phyloP scores from a whole-genome alignment of 1,140 invertebrate genomes.

The Drusus annulatus region DNA sequence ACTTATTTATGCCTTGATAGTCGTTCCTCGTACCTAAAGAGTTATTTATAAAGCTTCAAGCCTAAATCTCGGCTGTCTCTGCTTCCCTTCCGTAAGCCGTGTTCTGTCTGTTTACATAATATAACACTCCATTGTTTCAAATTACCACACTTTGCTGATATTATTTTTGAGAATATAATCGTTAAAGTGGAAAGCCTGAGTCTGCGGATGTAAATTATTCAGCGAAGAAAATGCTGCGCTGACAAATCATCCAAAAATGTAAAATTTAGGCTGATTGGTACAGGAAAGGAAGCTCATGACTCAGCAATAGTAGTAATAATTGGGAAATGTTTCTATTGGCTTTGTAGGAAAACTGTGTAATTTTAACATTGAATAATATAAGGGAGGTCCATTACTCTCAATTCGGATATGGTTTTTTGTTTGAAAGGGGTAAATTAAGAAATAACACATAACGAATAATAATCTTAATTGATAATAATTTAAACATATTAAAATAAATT shows the following conservation, averaged over 20 bases:
- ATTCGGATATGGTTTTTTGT: too few relatives aligned
- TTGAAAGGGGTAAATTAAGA: too few relatives aligned
- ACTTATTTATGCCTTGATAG: slow-evolving; percentile 27
- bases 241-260: too few relatives aligned
- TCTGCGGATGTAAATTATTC: slow-evolving; percentile 18
- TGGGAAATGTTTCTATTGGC: too few relatives aligned
- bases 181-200: slow-evolving; percentile 24
- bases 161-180: slow-evolving; percentile 42
- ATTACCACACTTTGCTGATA: slow-evolving; percentile 41
- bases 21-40: slow-evolving; percentile 8
- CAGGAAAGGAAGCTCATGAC: background rate
- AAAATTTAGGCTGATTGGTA: background rate
- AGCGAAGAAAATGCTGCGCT: slow-evolving; percentile 2
- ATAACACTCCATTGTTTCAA: slow-evolving; percentile 50
- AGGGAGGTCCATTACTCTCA: too few relatives aligned
- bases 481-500: too few relatives aligned
- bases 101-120: slow-evolving; percentile 55
- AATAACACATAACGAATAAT: too few relatives aligned
- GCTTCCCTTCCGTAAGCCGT: slow-evolving; percentile 41
- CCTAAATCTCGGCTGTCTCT: slow-evolving; percentile 47
- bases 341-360: too few relatives aligned
- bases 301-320: too few relatives aligned
- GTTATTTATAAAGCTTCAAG: background rate
- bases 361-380: too few relatives aligned
- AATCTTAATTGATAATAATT: too few relatives aligned